Evolutionary conservation across 1,140 invertebrate species (phyloP).

Genomic region (Nephotettix cincticeps): DNA sequence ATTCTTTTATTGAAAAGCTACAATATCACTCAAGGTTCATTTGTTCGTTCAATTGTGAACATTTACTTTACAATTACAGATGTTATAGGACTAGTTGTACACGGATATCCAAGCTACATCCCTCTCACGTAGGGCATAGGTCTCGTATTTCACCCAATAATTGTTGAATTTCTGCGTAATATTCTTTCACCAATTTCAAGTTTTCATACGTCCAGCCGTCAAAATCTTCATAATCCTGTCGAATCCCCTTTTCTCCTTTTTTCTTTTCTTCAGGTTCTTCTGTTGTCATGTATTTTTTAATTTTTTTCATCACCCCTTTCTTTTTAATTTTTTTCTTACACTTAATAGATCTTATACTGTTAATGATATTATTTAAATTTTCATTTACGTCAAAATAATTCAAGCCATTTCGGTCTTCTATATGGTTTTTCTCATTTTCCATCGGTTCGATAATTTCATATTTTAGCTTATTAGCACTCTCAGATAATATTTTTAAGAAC

Average conservation of each 20-base stretch:
- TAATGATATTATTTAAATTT: not conserved
- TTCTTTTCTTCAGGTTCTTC: not conserved
- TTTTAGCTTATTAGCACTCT: not conserved
- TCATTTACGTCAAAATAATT: not conserved
- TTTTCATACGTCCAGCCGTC: not conserved
- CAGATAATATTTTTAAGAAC: not conserved
- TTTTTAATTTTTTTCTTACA: conserved; percentile 1
- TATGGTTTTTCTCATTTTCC: not conserved
- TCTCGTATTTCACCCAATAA: not conserved
- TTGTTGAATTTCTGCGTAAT: not conserved
- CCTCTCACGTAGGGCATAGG: not conserved
- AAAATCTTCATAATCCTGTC: not conserved
- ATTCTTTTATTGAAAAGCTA: no score
- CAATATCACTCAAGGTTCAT: no score
- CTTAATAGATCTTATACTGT: not conserved
- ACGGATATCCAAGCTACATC: no score
- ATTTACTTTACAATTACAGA: no score
- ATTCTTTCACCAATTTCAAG: not conserved
- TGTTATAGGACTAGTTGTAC: no score
- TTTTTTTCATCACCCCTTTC: not conserved
- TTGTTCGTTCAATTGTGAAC: no score
- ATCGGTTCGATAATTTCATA: not conserved
- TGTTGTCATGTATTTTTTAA: not conserved
- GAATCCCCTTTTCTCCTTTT: not conserved
- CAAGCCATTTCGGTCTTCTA: not conserved